Percentiles rank a stretch among this genome's conserved stretches.
Evolutionary conservation across 2,888 invertebrate genomes (phyloP).

Genomic region (Oligia strigilis): DNA sequence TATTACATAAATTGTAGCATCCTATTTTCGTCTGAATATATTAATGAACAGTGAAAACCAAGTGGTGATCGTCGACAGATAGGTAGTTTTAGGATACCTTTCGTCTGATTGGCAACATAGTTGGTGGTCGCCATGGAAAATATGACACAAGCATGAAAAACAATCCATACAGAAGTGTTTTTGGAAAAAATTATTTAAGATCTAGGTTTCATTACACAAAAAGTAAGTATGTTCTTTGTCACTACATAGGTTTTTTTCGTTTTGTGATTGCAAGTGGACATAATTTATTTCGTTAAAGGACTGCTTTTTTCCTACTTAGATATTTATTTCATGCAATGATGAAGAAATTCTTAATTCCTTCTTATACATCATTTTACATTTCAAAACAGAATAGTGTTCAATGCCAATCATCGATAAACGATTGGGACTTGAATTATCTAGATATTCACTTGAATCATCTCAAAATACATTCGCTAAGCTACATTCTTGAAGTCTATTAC

Average conservation of each 20-base stretch:
- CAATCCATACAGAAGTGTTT: neutral
- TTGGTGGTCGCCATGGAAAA: neutral
- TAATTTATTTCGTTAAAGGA: neutral
- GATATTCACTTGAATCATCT: neutral
- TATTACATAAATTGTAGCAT: neutral
- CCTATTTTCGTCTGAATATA: slow-evolving; percentile 25
- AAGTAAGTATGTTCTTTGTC: neutral
- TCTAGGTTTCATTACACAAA: neutral
- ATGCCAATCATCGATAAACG: slow-evolving; percentile 23
- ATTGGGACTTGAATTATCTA: slow-evolving; percentile 7
- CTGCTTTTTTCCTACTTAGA: too few relatives aligned
- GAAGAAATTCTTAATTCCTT: neutral
- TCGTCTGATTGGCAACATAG: neutral
- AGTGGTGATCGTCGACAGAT: neutral
- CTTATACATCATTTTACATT: neutral
- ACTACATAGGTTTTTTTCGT: neutral
- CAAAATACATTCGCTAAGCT: neutral
- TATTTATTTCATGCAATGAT: neutral
- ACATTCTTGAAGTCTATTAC: slow-evolving; percentile 3
- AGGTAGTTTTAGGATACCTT: neutral
- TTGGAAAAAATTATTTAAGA: neutral
- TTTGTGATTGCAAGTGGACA: neutral
- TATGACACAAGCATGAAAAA: neutral
- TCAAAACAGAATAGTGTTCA: slow-evolving; percentile 11
- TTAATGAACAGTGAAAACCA: slow-evolving; percentile 16